phyloP scores from a whole-genome alignment of 2,888 invertebrate species.

The Caenorhabditis sulstoni region DNA sequence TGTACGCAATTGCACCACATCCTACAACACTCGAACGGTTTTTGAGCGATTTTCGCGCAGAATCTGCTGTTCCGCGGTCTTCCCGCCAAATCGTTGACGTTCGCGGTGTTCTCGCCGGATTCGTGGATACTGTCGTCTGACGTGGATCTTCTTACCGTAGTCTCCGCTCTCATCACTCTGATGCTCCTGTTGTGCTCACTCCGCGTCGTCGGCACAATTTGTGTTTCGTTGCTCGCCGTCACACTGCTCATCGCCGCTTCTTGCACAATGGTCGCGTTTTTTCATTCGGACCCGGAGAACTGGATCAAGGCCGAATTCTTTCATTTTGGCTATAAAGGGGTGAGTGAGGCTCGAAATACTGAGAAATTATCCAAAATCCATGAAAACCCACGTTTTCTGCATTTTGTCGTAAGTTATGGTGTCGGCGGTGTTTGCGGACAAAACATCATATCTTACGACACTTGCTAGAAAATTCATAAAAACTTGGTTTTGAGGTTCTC shows the following conservation, averaged over 20 bases:
- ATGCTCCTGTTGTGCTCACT: conserved; percentile 62
- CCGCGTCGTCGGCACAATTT: conserved; percentile 65
- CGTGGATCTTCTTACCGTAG: conserved; percentile 52
- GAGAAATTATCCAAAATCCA: too few relatives aligned
- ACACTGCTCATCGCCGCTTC: conserved; percentile 62
- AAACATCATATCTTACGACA: too few relatives aligned
- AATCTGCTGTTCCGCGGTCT: conserved; percentile 62
- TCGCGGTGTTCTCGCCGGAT: conserved; percentile 38
- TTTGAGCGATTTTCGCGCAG: conserved; percentile 13
- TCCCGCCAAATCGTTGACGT: conserved; percentile 47
- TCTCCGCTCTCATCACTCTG: conserved; percentile 58
- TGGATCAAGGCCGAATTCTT: conserved; percentile 69
- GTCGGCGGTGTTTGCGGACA: too few relatives aligned
- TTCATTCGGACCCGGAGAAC: conserved; percentile 67
- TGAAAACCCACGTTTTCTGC: too few relatives aligned
- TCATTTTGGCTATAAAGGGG: conserved; percentile 59
- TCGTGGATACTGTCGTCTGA: conserved; percentile 49
- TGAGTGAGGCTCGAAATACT: conserved; percentile 1
- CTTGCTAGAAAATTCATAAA: neutral
- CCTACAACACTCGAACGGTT: too few relatives aligned
- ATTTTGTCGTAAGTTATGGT: too few relatives aligned
- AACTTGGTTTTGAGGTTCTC: conserved; percentile 39
- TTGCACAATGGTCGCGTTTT: conserved; percentile 68
- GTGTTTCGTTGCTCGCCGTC: conserved; percentile 63
- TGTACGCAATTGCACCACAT: too few relatives aligned